Conservation (phyloP, 2,888 invertebrate species). For the Leptopilina drosophilae region DNA sequence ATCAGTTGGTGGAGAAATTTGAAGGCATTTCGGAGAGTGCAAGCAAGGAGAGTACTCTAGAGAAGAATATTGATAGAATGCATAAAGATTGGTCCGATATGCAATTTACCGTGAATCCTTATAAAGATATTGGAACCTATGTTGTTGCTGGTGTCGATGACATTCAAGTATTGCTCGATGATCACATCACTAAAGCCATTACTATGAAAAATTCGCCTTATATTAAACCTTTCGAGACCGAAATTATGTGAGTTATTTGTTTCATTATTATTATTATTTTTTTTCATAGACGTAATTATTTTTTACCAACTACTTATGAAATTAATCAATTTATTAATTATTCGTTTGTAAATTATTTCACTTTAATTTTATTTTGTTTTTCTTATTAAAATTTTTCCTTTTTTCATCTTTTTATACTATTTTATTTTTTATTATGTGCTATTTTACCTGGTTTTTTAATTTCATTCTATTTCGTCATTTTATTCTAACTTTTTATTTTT, state of each 20-base stretch:
- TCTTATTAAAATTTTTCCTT: no score
- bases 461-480: no score
- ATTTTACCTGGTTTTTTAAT: no score
- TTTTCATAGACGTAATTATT: not conserved
- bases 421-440: no score
- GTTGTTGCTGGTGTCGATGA: slow-evolving; percentile 95
- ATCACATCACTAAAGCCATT: slow-evolving; percentile 96
- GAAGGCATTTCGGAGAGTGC: slow-evolving; percentile 95
- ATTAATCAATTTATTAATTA: no score
- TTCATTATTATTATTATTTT: not conserved
- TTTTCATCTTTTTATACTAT: no score
- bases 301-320: no score
- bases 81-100: slow-evolving; percentile 92
- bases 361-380: no score
- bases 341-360: no score
- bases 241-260: slow-evolving; percentile 81
- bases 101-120: slow-evolving; percentile 85
- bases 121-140: slow-evolving; percentile 93
- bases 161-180: slow-evolving; percentile 94
- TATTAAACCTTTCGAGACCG: slow-evolving; percentile 94
- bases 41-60: slow-evolving; percentile 95
- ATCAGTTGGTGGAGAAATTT: slow-evolving; percentile 90
- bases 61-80: slow-evolving; percentile 93
- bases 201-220: slow-evolving; percentile 98
- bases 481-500: no score